phyloP scores from a whole-genome alignment of 2,888 invertebrate species.

The Autographa gamma region DNA sequence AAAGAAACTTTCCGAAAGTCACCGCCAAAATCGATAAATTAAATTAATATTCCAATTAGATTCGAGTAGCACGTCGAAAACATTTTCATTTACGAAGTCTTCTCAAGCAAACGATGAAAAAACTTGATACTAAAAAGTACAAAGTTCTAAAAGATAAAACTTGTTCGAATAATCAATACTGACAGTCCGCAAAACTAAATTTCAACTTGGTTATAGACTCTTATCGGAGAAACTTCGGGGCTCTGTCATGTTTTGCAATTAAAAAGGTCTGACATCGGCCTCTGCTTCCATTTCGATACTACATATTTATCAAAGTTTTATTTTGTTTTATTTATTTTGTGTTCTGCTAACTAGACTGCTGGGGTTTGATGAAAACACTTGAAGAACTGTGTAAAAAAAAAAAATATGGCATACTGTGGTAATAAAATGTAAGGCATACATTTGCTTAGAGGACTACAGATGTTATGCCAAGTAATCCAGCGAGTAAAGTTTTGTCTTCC shows the following conservation, averaged over 20 bases:
- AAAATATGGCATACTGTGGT: no score
- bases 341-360: neutral
- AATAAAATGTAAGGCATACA: no score
- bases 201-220: conserved; percentile 66
- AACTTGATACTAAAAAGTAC: conserved; percentile 55
- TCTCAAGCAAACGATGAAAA: conserved; percentile 40
- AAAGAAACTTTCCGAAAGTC: no score
- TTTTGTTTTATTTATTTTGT: neutral
- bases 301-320: conserved; percentile 13
- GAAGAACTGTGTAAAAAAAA: no score
- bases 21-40: neutral
- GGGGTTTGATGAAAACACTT: no score
- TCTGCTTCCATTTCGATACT: conserved; percentile 18
- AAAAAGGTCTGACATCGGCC: conserved; percentile 55
- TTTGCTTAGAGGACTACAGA: no score
- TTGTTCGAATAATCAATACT: conserved; percentile 68
- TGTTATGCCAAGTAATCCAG: no score
- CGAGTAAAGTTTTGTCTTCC: no score
- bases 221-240: conserved; percentile 67
- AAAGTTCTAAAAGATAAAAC: conserved; percentile 66
- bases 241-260: conserved; percentile 63
- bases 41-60: conserved; percentile 12
- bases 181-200: conserved; percentile 64
- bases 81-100: conserved; percentile 48
- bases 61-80: conserved; percentile 22